phyloP scores from a whole-genome alignment of 2,888 invertebrate genomes.

The Clostera curtula region DNA sequence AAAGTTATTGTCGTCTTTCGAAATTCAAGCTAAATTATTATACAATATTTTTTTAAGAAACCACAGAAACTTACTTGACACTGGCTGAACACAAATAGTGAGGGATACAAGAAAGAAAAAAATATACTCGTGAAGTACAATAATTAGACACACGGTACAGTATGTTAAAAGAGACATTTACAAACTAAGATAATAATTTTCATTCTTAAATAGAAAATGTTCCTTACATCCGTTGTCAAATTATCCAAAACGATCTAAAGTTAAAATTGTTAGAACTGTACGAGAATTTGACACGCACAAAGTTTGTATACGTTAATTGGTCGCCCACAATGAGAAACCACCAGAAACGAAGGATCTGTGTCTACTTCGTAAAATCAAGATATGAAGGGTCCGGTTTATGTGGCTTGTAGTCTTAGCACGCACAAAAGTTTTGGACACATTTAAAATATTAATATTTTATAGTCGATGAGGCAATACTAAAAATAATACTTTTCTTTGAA shows the following conservation, averaged over 20 bases:
- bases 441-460: slow-evolving; percentile 59
- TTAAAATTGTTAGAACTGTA: slow-evolving; percentile 71
- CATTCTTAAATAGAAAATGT: slow-evolving; percentile 14
- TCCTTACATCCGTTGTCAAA: slow-evolving; percentile 46
- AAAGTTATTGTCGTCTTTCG: no score
- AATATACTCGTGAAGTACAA: no score
- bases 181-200: not conserved
- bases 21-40: no score
- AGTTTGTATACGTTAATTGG: slow-evolving; percentile 69
- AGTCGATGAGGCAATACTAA: no score
- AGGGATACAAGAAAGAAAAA: no score
- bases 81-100: no score
- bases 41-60: no score
- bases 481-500: no score
- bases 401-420: slow-evolving; percentile 25
- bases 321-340: slow-evolving; percentile 41
- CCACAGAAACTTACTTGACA: no score
- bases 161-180: no score
- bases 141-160: no score
- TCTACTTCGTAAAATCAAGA: not conserved
- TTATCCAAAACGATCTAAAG: slow-evolving; percentile 53
- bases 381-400: slow-evolving; percentile 5
- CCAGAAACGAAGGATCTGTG: slow-evolving; percentile 28
- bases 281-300: slow-evolving; percentile 65
- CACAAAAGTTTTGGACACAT: slow-evolving; percentile 48